Evolutionary conservation across 2,113 vertebrate species (phyloP).

Genomic region (Actinemys pallida): DNA sequence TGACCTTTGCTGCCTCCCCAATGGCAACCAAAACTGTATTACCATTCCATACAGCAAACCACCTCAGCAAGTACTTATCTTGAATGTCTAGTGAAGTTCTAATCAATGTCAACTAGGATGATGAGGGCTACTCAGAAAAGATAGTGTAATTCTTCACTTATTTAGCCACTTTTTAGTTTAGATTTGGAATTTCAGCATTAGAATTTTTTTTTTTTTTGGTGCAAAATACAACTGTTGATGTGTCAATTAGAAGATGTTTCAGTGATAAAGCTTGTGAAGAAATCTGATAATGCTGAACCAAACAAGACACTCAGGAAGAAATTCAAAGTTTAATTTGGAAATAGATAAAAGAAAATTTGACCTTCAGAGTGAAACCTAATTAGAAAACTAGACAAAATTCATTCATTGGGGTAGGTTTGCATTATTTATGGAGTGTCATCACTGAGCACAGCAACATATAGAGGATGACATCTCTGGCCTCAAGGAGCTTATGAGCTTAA

Average conservation of each 20-base stretch:
- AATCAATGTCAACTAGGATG: neutral
- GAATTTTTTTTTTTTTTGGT: neutral
- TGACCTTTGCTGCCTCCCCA: neutral
- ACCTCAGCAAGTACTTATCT: neutral
- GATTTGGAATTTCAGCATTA: neutral
- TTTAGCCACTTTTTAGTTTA: neutral
- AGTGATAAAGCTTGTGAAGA: neutral
- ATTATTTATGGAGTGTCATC: constrained; percentile 47
- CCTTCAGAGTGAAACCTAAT: neutral
- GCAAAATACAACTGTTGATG: neutral
- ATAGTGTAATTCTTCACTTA: neutral
- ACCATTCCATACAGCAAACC: neutral
- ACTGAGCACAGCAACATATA: neutral
- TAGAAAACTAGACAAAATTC: neutral
- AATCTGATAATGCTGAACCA: neutral
- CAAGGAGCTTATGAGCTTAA: constrained; percentile 53
- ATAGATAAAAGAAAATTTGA: neutral
- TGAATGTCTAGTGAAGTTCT: neutral
- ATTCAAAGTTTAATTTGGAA: neutral
- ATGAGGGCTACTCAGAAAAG: neutral
- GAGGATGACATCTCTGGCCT: constrained; percentile 46
- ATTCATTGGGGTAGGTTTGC: neutral
- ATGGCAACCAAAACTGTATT: constrained; percentile 44
- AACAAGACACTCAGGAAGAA: neutral
- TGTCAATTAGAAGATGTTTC: neutral